phyloP scores from a whole-genome alignment of 2,797 vertebrate genomes.

The Poeciliopsis turneri region DNA sequence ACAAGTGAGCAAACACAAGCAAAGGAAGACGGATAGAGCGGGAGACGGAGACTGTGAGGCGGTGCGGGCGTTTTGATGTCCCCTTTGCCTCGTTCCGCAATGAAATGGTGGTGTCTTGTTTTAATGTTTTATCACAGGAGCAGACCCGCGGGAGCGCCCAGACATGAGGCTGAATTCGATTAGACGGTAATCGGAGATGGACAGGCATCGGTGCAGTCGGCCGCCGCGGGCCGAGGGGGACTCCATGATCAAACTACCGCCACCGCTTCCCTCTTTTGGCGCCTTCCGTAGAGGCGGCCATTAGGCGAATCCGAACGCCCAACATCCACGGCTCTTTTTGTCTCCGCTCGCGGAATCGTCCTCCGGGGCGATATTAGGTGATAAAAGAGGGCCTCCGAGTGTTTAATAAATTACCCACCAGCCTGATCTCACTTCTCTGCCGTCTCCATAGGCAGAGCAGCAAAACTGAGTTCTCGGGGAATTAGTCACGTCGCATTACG shows the following conservation, averaged over 20 bases:
- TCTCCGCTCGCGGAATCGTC: conserved; percentile 37
- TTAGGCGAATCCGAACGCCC: conserved; percentile 15
- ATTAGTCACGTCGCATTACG: conserved; percentile 40
- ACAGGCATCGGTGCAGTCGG: conserved; percentile 60
- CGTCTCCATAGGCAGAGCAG: conserved; percentile 42
- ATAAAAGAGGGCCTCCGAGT: conserved; percentile 40
- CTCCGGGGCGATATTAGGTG: conserved; percentile 52
- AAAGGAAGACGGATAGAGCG: conserved; percentile 22
- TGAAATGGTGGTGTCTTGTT: conserved; percentile 76
- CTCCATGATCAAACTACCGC: conserved; percentile 63
- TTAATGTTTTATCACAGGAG: conserved; percentile 81
- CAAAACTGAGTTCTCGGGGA: conserved; percentile 30
- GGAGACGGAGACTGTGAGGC: conserved; percentile 44
- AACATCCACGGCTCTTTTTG: conserved; percentile 24
- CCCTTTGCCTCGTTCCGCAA: conserved; percentile 68
- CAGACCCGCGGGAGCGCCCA: conserved; percentile 73
- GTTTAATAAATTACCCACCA: conserved; percentile 58
- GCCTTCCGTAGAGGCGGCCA: conserved; percentile 20
- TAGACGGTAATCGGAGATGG: conserved; percentile 78
- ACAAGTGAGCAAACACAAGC: conserved; percentile 54
- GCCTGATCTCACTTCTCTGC: conserved; percentile 35
- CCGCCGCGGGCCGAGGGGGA: conserved; percentile 56
- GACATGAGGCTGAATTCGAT: conserved; percentile 80
- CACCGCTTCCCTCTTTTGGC: conserved; percentile 51
- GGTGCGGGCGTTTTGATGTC: conserved; percentile 66